Base-by-base conservation (phyloP, 35 echinoderm and acorn worm genomes). In the Lytechinus variegatus region DNA sequence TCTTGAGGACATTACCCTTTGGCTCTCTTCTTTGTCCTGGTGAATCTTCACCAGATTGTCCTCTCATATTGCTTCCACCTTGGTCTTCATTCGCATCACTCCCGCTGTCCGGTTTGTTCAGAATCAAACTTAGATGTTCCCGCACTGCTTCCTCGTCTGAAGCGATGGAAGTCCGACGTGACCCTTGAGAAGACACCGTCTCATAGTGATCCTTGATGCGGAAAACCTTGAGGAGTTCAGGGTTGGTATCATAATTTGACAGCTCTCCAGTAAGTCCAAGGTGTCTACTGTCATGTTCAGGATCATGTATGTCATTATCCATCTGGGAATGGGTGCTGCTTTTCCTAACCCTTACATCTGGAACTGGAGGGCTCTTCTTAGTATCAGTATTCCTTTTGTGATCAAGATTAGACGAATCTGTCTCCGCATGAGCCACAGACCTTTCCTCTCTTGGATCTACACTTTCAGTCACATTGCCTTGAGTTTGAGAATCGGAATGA, bases 141-240 rank as follows among this genome's bases (percentile, higher is more conserved):
- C 92, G 52, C 11, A 93, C 55, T 24, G 55, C 54, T 44, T 93
- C 92, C 92, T 93, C 92, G 27, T 93, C 92, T 11, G 92, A 93
- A 9, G 52, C n/a, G 27, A 93, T 27, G 24, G 92, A 93, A 8
- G 29, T 93, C 53, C 53, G 51, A 10, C 92, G 92, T 4, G 92
- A 93, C 27, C 21, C 92, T 93, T 54, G 52, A 16, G 92, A 54
- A 28, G 92, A 55, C n/a, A 11, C 5, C 51, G 94, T 61, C 54
- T 97, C 96, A 52, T 51, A 52, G 88, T 97, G 94, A 94, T 99
- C 97, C 19, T 94, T 96, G 86, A 99, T 95, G 8, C 28, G 52
- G 53, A 99, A 98, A 16, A 99, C 98, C 96, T 98, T 97, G 9
- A 98, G 89, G 6, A 99, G 94, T 3, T 99, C 97, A 54, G 97